Base-by-base conservation (phyloP, 2,797 vertebrate genomes). In the Crocidura indochinensis region DNA sequence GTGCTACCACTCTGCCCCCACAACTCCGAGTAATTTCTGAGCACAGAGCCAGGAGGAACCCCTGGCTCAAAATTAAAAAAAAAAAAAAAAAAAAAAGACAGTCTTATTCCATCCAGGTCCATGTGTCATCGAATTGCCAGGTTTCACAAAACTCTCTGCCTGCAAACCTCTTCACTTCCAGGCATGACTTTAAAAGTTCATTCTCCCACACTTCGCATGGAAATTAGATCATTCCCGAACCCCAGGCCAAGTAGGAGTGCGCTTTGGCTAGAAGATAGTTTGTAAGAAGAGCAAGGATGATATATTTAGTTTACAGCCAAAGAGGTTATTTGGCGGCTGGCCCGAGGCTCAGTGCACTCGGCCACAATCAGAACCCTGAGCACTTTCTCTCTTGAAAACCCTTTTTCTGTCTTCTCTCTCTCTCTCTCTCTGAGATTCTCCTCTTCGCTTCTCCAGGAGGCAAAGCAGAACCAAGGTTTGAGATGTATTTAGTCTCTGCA, bases 231-330 rank as follows among this genome's bases (percentile, higher is more conserved):
- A 87, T 75, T 3, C 5, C 27, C 44, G 14, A 79, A 38, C 56
- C 71, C 0, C 0, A 17, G 0, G 84, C 86, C 93, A 93, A 87
- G 81, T 88, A 67, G 51, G 74, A 8, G n/a, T 22, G 67, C 17
- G 1, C 84, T 67, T 67, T 44, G 51, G 69, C 0, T 24, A 76
- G 80, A 90, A 85, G 87, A 94, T 26, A 77, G 27, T 86, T 68
- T 88, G 92, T 67, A 49, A 90, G 85, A 56, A 62, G 49, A 64
- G 51, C 84, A 91, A 69, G 31, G 51, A 44, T 8, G 60, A 31
- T 76, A 69, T 60, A 86, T 82, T 94, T 84, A 79, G 91, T 44
- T 82, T 74, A 75, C 26, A 60, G 84, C 64, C 38, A 19, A 91
- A 84, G 49, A 67, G 68, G 9, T 46, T 72, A 14, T 56, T 92